Evolutionary conservation across 2,797 vertebrate species (phyloP), one percentile per base, ranked within the genome.

Genomic region (Heteromormyrus szaboi): DNA sequence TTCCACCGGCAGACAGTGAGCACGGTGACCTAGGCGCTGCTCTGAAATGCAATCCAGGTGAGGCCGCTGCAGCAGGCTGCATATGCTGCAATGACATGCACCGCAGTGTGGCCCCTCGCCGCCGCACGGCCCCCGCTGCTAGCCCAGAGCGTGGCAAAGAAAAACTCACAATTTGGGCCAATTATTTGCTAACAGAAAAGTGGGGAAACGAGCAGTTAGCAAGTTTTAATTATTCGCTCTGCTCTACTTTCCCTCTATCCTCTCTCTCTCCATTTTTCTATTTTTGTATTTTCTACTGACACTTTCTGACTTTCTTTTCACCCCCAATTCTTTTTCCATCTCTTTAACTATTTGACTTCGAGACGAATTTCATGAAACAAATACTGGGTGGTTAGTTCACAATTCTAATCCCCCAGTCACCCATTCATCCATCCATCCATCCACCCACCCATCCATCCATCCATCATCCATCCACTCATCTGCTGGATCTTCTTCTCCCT

Each of bases 41-140:
- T 19, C 19, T 76, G 88, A 86, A 79, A 89, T 25, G 62, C 85
- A 54, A 76, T 54, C 48, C 88, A 89, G 88, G 88, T 89, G 29
- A 12, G 85, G 48, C 84, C 14, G n/a, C 46, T 29, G 65, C 84
- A 44, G 62, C 83, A 19, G 88, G 44, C 37, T n/a, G 56, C 14
- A 33, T 37, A 33, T 37, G 2, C 14, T 46, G 84, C 65, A 46
- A 5, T 53, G 29, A n/a, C 25, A 83, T 51, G 25, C 79, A 65
- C 88, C 85, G 88, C 88, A 68, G 54, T 51, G 85, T 37, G 54
- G 25, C 51, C 84, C 84, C 29, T 14, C 3, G n/a, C n/a, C 22
- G 4, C 62, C 48, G 0, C 25, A 25, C 37, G 17, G 8, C 54
- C 62, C 33, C 25, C 14, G n/a, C 25, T 17, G 51, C 53, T 1